Conservation (phyloP, 2,888 invertebrate genomes). For the Deilephila porcellus region DNA sequence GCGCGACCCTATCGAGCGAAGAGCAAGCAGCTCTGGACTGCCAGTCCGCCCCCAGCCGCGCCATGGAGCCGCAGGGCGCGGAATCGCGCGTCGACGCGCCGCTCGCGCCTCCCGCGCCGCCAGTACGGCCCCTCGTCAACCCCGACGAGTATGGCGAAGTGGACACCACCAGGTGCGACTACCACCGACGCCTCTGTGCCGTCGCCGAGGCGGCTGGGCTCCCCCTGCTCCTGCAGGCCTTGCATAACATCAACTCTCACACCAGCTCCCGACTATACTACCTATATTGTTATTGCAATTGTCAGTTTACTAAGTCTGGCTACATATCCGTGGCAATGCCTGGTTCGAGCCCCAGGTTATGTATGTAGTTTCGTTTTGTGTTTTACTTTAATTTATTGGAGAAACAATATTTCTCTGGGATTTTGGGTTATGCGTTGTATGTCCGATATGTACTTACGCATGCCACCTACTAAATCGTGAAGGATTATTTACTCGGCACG, state of each 20-base stretch:
- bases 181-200: conserved; percentile 1
- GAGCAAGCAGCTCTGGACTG: conserved; percentile 39
- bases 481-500: too few relatives aligned
- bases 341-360: too few relatives aligned
- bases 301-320: too few relatives aligned
- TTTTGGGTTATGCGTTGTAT: too few relatives aligned
- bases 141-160: conserved; percentile 94
- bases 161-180: conserved; percentile 89
- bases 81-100: conserved; percentile 81
- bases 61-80: conserved; percentile 60
- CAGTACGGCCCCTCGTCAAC: conserved; percentile 89
- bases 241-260: conserved; percentile 13
- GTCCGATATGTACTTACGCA: too few relatives aligned
- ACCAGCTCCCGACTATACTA: neutral
- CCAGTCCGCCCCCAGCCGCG: conserved; percentile 55
- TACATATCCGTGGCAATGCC: too few relatives aligned
- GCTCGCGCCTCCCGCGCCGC: conserved; percentile 74
- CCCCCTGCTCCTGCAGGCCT: neutral
- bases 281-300: too few relatives aligned
- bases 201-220: neutral
- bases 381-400: too few relatives aligned
- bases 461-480: too few relatives aligned
- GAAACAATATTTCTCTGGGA: too few relatives aligned
- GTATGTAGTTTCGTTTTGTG: too few relatives aligned
- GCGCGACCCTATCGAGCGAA: conserved; percentile 39